These are phyloP conservation scores for Ephestia elutella DNA, from an alignment of 1,140 invertebrate genomes.

Conservation along the genomic window DNA sequence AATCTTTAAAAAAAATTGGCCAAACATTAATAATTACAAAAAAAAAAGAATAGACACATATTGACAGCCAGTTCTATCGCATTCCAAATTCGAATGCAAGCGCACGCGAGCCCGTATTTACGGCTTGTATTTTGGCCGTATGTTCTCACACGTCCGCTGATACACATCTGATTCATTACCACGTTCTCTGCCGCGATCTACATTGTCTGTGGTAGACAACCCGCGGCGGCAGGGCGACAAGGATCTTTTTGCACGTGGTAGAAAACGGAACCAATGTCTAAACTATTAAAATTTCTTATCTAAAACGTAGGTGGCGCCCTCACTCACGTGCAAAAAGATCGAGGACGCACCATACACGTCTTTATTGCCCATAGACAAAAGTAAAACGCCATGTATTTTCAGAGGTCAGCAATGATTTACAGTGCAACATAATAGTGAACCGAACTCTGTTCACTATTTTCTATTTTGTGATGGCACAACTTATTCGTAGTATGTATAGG, in stretches of 20 bases:
- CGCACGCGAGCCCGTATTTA: slow-evolving; percentile 69
- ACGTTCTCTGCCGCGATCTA: slow-evolving; percentile 42
- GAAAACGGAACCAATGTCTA: no score
- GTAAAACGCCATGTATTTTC: slow-evolving; percentile 7
- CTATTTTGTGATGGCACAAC: no score
- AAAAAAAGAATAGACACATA: background rate
- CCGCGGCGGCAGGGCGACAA: no score
- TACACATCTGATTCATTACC: slow-evolving; percentile 73
- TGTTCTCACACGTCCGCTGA: slow-evolving; percentile 69
- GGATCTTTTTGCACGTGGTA: no score
- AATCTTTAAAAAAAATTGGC: background rate
- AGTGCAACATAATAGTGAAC: background rate
- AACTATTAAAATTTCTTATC: no score
- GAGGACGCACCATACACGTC: slow-evolving; percentile 21
- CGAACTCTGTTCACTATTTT: no score
- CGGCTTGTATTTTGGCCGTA: slow-evolving; percentile 66
- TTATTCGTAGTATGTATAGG: no score
- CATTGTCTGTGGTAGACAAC: slow-evolving; percentile 41
- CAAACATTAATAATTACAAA: background rate
- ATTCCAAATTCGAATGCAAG: slow-evolving; percentile 16
- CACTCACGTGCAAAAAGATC: no score
- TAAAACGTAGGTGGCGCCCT: no score
- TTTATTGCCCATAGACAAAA: slow-evolving; percentile 17
- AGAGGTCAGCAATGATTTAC: background rate
- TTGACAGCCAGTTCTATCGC: slow-evolving; percentile 22